These are phyloP conservation scores for Meriones psammophilus DNA, from an alignment of 2,797 vertebrate species.

Conservation along the genomic window DNA sequence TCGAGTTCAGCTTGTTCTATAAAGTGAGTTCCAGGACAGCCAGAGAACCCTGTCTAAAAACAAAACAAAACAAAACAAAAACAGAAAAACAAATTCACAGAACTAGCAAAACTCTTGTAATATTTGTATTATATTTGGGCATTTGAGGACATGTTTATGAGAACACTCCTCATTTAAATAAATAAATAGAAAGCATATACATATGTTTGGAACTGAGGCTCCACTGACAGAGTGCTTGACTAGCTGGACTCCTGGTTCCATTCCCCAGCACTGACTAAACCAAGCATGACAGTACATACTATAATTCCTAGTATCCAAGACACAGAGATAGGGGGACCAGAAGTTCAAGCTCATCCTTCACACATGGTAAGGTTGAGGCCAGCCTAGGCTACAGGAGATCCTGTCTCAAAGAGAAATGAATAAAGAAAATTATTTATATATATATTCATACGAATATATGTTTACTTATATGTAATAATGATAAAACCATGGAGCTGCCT, in stretches of 20 bases:
- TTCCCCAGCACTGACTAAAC: background rate
- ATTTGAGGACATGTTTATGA: background rate
- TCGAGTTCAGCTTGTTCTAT: background rate
- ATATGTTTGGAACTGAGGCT: background rate
- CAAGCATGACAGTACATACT: background rate
- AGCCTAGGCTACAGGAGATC: background rate
- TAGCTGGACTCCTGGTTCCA: background rate
- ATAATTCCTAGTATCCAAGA: background rate
- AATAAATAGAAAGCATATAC: background rate
- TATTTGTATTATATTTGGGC: background rate
- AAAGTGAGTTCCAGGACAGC: background rate
- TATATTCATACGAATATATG: background rate
- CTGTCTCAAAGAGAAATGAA: background rate
- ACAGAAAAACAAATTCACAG: background rate
- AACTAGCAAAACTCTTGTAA: conserved; percentile 19
- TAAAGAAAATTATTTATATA: background rate
- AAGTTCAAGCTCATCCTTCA: background rate
- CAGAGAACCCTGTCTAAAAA: background rate
- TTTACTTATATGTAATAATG: too few species aligned
- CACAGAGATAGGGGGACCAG: background rate
- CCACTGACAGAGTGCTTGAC: background rate
- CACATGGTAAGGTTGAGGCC: background rate
- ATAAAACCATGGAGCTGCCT: conserved; percentile 5
- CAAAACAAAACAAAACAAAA: background rate
- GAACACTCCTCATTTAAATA: background rate